A percentile compares a stretch with the other conserved stretches of the same genome.
Conservation (phyloP, 2,113 vertebrate genomes). For the Trichechus manatus region DNA sequence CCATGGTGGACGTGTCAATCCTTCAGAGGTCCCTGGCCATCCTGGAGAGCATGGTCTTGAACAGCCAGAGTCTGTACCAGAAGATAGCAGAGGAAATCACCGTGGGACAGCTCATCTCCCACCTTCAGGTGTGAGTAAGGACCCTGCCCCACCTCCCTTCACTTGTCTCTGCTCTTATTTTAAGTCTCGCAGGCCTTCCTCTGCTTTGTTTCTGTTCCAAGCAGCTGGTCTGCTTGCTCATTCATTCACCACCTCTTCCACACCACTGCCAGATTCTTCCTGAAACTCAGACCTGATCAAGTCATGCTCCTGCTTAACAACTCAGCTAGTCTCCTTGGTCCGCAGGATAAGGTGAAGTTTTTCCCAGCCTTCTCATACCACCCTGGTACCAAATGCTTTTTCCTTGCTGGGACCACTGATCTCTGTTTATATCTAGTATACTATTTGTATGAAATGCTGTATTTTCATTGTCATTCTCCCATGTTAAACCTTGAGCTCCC, state of each 20-base stretch:
- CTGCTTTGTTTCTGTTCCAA: not conserved
- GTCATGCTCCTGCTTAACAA: not conserved
- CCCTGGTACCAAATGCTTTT: not conserved
- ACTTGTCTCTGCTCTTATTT: not conserved
- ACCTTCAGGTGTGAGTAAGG: conserved; percentile 98
- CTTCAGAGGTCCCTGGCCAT: conserved; percentile 98
- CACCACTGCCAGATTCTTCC: not conserved
- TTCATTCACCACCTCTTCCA: not conserved
- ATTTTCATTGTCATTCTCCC: not conserved
- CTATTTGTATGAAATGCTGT: not conserved
- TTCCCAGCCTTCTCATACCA: not conserved
- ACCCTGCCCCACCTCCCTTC: not conserved
- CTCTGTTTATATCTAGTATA: not conserved
- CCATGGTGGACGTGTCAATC: conserved; percentile 97
- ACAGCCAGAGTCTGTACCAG: conserved; percentile 98
- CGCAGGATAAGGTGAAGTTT: not conserved
- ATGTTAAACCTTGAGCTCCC: conserved; percentile 7
- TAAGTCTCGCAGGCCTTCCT: not conserved
- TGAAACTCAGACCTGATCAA: not conserved
- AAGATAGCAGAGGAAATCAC: conserved; percentile 98
- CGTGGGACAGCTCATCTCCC: conserved; percentile 98
- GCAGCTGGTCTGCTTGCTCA: not conserved
- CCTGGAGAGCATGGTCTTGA: conserved; percentile 99
- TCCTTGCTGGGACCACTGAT: not conserved
- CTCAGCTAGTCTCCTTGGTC: not conserved